phyloP scores from a whole-genome alignment of 2,797 vertebrate species.

The Falco biarmicus region DNA sequence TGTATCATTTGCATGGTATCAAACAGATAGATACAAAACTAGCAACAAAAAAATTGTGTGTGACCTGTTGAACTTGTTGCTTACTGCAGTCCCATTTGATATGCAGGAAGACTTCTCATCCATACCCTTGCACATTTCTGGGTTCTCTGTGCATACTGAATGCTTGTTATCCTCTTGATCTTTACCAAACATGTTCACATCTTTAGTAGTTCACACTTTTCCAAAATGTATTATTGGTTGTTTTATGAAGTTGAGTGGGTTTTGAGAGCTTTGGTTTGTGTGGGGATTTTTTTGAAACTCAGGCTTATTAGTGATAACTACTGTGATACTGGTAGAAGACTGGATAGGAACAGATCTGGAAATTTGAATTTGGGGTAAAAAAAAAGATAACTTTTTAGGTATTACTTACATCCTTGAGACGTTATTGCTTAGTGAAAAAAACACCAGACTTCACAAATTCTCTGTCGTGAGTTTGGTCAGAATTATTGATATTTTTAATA shows the following conservation, averaged over 20 bases:
- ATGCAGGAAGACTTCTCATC: conserved; percentile 64
- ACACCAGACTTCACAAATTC: background rate
- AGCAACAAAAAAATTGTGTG: conserved; percentile 44
- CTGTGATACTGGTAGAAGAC: conserved; percentile 48
- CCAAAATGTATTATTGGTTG: conserved; percentile 63
- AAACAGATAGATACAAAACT: conserved; percentile 47
- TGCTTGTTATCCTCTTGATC: conserved; percentile 68
- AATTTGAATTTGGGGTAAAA: conserved; percentile 16
- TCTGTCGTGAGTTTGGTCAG: background rate
- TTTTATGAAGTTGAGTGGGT: conserved; percentile 15
- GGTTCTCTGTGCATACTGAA: conserved; percentile 60
- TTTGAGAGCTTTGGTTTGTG: conserved; percentile 26
- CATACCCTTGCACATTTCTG: conserved; percentile 51
- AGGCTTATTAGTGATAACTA: conserved; percentile 41
- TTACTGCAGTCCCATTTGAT: conserved; percentile 44
- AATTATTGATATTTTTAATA: background rate
- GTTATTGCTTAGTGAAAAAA: background rate
- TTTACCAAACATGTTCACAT: conserved; percentile 67
- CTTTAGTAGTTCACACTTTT: conserved; percentile 61
- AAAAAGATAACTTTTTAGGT: conserved; percentile 15
- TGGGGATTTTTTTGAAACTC: conserved; percentile 36
- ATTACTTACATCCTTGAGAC: background rate
- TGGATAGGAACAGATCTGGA: conserved; percentile 23
- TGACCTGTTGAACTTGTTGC: conserved; percentile 53
- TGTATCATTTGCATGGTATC: conserved; percentile 31